Evolutionary conservation across 2,888 invertebrate genomes (phyloP).

Genomic region (Archips xylosteana): DNA sequence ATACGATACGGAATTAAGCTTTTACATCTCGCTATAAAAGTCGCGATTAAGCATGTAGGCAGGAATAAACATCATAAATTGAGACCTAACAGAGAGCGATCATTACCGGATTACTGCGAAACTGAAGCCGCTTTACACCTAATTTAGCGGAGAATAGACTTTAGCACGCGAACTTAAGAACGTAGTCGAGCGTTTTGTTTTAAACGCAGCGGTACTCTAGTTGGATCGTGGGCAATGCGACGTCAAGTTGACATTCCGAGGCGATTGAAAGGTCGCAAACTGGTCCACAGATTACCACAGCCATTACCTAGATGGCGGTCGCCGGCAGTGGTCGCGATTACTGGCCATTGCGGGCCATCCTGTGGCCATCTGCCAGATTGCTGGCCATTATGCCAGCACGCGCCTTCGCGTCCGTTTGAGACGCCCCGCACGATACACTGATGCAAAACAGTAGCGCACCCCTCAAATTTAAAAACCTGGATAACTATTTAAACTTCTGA

Average conservation of each 20-base stretch:
- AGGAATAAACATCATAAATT: slow-evolving; percentile 58
- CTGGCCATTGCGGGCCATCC: slow-evolving; percentile 45
- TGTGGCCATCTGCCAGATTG: slow-evolving; percentile 66
- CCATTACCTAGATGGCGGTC: slow-evolving; percentile 61
- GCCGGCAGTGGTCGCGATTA: slow-evolving; percentile 67
- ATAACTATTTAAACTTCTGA: no score
- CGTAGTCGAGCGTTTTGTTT: slow-evolving; percentile 42
- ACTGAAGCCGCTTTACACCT: slow-evolving; percentile 49
- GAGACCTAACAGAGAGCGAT: slow-evolving; percentile 61
- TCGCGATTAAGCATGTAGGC: slow-evolving; percentile 37
- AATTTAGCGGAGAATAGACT: slow-evolving; percentile 47
- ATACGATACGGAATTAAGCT: not conserved
- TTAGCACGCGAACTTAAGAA: slow-evolving; percentile 43
- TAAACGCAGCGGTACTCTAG: slow-evolving; percentile 58
- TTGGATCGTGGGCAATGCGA: slow-evolving; percentile 54
- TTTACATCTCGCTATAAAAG: slow-evolving; percentile 33
- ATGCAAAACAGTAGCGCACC: slow-evolving; percentile 22
- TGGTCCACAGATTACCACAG: slow-evolving; percentile 60
- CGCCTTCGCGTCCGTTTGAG: slow-evolving; percentile 53
- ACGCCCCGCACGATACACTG: slow-evolving; percentile 42
- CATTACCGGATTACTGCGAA: slow-evolving; percentile 58
- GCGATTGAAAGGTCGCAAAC: slow-evolving; percentile 65
- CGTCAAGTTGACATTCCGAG: slow-evolving; percentile 60
- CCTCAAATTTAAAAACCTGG: not conserved
- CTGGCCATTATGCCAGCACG: slow-evolving; percentile 67